These are phyloP conservation scores for Alitta virens DNA, from an alignment of 2,888 invertebrate species.

Conservation along the genomic window DNA sequence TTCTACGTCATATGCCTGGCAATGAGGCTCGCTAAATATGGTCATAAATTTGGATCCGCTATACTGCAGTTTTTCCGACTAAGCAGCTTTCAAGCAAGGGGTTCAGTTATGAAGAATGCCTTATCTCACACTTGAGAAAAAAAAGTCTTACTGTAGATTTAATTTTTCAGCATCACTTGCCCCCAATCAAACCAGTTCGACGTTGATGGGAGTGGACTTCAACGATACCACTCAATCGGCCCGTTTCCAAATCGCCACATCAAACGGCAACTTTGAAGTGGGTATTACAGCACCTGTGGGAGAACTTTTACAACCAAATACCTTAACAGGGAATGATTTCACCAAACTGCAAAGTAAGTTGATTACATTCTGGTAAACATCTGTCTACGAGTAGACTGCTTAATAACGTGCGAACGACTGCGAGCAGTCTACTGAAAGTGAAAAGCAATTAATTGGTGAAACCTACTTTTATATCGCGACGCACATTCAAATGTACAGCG, in stretches of 20 bases:
- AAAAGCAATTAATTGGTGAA: no score
- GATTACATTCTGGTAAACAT: neutral
- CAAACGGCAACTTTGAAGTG: slow-evolving; percentile 40
- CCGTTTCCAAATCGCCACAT: slow-evolving; percentile 70
- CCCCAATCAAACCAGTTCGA: slow-evolving; percentile 66
- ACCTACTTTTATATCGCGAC: no score
- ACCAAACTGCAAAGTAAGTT: slow-evolving; percentile 45
- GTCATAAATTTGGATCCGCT: no score
- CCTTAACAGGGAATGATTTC: slow-evolving; percentile 72
- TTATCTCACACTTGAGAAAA: neutral
- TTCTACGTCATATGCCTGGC: no score
- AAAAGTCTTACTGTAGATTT: neutral
- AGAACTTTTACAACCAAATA: slow-evolving; percentile 79
- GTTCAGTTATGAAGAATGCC: no score
- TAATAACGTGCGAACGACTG: no score
- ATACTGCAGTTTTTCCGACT: no score
- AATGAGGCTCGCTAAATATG: no score
- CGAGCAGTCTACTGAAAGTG: no score
- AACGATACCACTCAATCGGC: slow-evolving; percentile 89
- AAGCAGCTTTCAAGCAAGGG: no score
- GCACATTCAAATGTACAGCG: no score
- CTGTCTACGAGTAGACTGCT: no score
- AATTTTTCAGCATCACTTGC: slow-evolving; percentile 59
- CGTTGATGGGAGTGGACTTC: slow-evolving; percentile 82
- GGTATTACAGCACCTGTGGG: slow-evolving; percentile 79